Evolutionary conservation across 1,140 invertebrate species (phyloP).

Genomic region (Dinothrombium tinctorium): DNA sequence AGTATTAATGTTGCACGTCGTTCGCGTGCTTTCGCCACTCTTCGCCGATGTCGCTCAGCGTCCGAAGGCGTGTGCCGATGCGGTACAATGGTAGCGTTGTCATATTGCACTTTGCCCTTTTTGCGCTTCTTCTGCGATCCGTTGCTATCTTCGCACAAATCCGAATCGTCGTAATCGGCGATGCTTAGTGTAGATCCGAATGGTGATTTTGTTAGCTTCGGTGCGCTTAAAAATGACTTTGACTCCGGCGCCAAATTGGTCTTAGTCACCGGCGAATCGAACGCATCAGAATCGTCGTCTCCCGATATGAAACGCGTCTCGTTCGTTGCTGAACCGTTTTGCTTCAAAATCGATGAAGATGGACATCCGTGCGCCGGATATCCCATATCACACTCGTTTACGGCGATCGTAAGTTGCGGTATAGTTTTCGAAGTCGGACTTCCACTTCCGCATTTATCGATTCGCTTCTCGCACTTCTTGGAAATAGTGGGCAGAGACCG

Average conservation of each 20-base stretch:
- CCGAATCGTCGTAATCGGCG: slow-evolving; percentile 13
- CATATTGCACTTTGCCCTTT: slow-evolving; percentile 5
- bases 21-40: slow-evolving; percentile 85
- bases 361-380: background rate
- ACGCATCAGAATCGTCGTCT: slow-evolving; percentile 11
- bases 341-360: background rate
- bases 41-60: slow-evolving; percentile 71
- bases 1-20: slow-evolving; percentile 86
- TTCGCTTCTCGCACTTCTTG: too few species aligned
- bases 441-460: too few species aligned
- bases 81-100: slow-evolving; percentile 34
- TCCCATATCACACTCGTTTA: background rate
- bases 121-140: background rate
- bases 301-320: slow-evolving; percentile 5
- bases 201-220: slow-evolving; percentile 12
- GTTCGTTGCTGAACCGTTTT: background rate
- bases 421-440: background rate
- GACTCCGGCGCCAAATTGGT: background rate
- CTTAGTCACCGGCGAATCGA: slow-evolving; percentile 8
- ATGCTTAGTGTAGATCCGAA: slow-evolving; percentile 14
- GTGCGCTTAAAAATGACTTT: slow-evolving; percentile 5
- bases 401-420: background rate
- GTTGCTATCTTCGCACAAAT: slow-evolving; percentile 7
- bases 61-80: slow-evolving; percentile 28
- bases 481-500: background rate